A percentile compares a stretch with the other conserved stretches of the same genome.
Evolutionary conservation across 2,797 vertebrate genomes (phyloP).

Genomic region (Hirundo rustica): DNA sequence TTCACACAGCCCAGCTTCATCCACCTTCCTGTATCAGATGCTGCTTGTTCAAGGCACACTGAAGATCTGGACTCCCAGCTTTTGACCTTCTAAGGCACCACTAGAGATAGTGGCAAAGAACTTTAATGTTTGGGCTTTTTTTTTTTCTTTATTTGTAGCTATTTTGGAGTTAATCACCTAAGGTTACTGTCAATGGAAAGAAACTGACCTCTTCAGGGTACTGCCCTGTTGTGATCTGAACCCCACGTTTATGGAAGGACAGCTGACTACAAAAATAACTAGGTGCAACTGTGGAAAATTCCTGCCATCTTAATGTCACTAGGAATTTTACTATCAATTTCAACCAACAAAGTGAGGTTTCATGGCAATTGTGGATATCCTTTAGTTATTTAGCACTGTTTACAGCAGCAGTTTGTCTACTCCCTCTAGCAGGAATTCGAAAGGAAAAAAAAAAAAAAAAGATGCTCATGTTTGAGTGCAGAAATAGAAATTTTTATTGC

Average conservation of each 20-base stretch:
- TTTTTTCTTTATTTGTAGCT: neutral
- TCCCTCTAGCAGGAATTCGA: neutral
- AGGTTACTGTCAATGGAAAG: neutral
- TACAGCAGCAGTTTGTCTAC: neutral
- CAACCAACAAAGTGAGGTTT: neutral
- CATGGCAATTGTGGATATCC: neutral
- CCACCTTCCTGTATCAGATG: neutral
- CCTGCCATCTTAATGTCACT: neutral
- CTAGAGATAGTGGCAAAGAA: neutral
- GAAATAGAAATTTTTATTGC: neutral
- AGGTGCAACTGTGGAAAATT: neutral
- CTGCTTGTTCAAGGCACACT: neutral
- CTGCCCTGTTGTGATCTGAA: neutral
- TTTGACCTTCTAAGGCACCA: slow-evolving; percentile 16
- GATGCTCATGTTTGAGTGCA: neutral
- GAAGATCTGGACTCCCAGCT: neutral
- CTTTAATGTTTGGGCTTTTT: neutral
- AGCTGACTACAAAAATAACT: neutral
- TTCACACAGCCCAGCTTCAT: neutral
- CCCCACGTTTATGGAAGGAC: neutral
- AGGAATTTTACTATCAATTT: neutral
- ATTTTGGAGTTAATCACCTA: neutral
- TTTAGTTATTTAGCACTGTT: neutral
- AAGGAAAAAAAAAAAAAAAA: neutral
- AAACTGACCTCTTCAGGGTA: neutral